Conservation (phyloP, 1,140 invertebrate species). For the Drosophila jambulina region DNA sequence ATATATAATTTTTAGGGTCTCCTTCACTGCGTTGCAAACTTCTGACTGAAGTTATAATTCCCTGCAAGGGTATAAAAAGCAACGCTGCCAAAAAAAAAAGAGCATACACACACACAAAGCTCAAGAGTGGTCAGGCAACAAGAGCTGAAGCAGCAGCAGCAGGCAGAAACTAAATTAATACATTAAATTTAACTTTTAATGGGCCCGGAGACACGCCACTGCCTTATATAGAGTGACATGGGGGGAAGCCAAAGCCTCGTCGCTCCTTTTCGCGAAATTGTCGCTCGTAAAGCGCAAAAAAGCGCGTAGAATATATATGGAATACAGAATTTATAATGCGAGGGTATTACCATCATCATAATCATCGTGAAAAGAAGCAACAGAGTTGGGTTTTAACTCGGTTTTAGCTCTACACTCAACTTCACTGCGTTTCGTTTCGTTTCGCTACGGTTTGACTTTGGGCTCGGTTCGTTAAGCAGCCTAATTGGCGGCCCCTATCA, state of each 20-base stretch:
- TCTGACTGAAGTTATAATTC: too few species aligned
- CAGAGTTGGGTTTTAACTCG: constrained; percentile 21
- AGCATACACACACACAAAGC: constrained; percentile 7
- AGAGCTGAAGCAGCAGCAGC: background rate
- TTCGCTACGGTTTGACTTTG: constrained; percentile 30
- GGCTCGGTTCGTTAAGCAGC: constrained; percentile 60
- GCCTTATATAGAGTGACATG: constrained; percentile 49
- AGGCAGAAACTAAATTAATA: constrained; percentile 60
- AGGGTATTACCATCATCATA: constrained; percentile 13
- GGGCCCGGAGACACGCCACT: constrained; percentile 26
- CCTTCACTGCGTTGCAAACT: too few species aligned
- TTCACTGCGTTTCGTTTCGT: constrained; percentile 13
- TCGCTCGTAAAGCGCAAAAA: constrained; percentile 33
- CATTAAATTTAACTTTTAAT: constrained; percentile 68
- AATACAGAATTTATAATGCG: constrained; percentile 45
- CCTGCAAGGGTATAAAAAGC: too few species aligned
- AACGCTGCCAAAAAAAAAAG: constrained; percentile 33
- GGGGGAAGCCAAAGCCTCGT: background rate
- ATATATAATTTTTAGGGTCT: too few species aligned
- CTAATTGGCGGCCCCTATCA: constrained; percentile 50
- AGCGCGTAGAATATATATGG: constrained; percentile 28
- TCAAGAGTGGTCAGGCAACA: constrained; percentile 34
- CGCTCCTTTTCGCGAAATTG: constrained; percentile 58
- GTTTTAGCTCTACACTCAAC: constrained; percentile 14
- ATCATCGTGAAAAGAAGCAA: constrained; percentile 1